Evolutionary conservation across 2,888 invertebrate genomes (phyloP).

Genomic region (Tetrapedia diversipes): DNA sequence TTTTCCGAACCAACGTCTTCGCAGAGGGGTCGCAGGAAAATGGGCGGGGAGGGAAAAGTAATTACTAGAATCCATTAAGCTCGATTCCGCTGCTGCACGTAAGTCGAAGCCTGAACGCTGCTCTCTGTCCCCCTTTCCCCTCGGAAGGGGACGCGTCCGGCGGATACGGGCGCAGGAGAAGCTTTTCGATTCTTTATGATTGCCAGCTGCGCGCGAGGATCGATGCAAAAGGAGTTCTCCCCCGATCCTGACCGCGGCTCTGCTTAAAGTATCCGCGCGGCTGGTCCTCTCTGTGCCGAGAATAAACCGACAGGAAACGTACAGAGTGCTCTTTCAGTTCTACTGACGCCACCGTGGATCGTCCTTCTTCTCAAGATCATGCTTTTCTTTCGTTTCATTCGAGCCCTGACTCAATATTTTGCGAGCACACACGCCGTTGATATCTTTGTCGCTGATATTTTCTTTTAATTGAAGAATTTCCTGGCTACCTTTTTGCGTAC

Average conservation of each 20-base stretch:
- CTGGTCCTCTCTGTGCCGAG: conserved; percentile 31
- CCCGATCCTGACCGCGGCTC: conserved; percentile 17
- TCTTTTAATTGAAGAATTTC: conserved; percentile 12
- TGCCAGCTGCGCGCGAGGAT: conserved; percentile 20
- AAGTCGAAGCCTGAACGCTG: conserved; percentile 21
- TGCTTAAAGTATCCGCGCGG: conserved; percentile 12
- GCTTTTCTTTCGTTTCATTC: conserved; percentile 46
- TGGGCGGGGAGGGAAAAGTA: conserved; percentile 21
- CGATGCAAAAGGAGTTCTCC: conserved; percentile 33
- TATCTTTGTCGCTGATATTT: not conserved
- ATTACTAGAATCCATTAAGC: conserved; percentile 60
- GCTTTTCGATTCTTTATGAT: conserved; percentile 40
- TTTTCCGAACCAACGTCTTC: conserved; percentile 37
- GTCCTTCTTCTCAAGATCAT: conserved; percentile 31
- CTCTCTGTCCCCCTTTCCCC: not conserved
- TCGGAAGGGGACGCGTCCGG: not conserved
- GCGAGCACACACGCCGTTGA: not conserved
- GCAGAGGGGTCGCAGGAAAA: not conserved
- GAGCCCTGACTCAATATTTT: conserved; percentile 18
- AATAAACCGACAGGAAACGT: conserved; percentile 63
- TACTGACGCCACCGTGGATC: conserved; percentile 45
- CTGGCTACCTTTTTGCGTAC: too few relatives aligned
- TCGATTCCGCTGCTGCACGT: conserved; percentile 17
- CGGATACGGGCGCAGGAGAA: not conserved
- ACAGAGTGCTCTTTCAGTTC: conserved; percentile 63